Base-by-base conservation (phyloP, 2,113 vertebrate genomes). In the Rhizomys pruinosus region DNA sequence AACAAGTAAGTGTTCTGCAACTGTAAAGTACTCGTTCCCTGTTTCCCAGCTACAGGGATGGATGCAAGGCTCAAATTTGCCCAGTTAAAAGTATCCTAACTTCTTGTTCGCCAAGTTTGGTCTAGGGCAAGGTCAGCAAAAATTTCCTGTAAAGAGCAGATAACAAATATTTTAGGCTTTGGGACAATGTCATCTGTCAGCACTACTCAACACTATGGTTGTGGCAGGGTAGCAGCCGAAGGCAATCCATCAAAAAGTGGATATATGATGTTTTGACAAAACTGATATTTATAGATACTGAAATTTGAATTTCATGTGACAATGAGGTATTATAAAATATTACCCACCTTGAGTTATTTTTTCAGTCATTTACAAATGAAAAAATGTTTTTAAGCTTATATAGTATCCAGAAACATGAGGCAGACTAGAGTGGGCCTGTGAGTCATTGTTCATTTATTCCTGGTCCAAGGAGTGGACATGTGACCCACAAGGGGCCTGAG, bases 131-230 rank as follows among this genome's bases (percentile, higher is more conserved):
- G 19, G 11, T 84, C 61, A 86, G 76, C 52, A 69, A 9, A 47
- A 79, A 55, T 79, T 90, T 84, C 88, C 64, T 89, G 16, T 86
- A 78, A 90, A 88, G 39, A 88, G 16, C 27, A 92, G 4, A 55
- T n/a, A 90, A 32, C 22, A 73, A 52, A 22, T 92, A 87, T 71
- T 89, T 96, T 81, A 81, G 63, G 8, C 37, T 90, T 90, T 90
- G 37, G 52, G 52, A 32, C 52, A 34, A 8, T 57, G 16, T 15
- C 5, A 29, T 87, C 68, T 73, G 9, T 71, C 20, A 68, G 20
- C n/a, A 25, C 29, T 80, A 23, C 16, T 86, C 19, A 39, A 9
- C 47, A 69, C 77, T 88, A 23, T 71, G 55, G 5, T 84, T 86
- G 3, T 34, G 72, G 55, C 34, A 16, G 39, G 66, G 89, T 87